Base-by-base conservation (phyloP, 2,113 vertebrate genomes). In the Phocoena sinus region DNA sequence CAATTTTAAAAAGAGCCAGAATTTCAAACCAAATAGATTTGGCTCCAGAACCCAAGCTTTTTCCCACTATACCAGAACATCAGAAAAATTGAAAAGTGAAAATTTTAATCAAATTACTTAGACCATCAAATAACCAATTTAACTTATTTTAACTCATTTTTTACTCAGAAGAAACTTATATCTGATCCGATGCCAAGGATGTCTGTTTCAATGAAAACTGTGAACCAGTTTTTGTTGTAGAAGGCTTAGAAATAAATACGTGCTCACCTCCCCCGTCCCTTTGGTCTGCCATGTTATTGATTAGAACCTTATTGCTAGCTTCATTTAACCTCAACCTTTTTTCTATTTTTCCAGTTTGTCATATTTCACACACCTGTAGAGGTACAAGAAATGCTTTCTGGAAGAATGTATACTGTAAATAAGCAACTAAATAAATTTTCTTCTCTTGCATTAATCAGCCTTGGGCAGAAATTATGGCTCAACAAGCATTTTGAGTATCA, bases 1-100 rank as follows among this genome's bases (percentile, higher is more conserved):
- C 5, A 76, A 85, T 79, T 79, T 36, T 5, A 58, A 12, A 80
- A 70, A 56, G 8, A 86, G 21, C 2, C 36, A 53, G 33, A 50
- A 92, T 92, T 95, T 86, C 73, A 97, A 89, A 87, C 38, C 63
- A 70, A n/a, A 3, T 36, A 56, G 8, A 9, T 60, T 87, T 53
- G 67, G 26, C 21, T 89, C 44, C 31, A 83, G 36, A 91, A 82
- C 1, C 8, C 14, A 76, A 36, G 10, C 44, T 95, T 87, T 80
- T 60, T 53, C 21, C 60, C 47, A 62, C 8, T 38, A 58, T 18
- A 33, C 6, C 71, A 85, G 13, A 94, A 82, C 4, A 81, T 58
- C 33, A 80, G 41, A 33, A 91, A 96, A 86, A 84, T 12, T 92
- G 28, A 94, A 97, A 94, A 91, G 60, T 82, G 12, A 90, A 92